Evolutionary conservation across 2,797 vertebrate genomes (phyloP).

Genomic region (Sebastiscus tertius): DNA sequence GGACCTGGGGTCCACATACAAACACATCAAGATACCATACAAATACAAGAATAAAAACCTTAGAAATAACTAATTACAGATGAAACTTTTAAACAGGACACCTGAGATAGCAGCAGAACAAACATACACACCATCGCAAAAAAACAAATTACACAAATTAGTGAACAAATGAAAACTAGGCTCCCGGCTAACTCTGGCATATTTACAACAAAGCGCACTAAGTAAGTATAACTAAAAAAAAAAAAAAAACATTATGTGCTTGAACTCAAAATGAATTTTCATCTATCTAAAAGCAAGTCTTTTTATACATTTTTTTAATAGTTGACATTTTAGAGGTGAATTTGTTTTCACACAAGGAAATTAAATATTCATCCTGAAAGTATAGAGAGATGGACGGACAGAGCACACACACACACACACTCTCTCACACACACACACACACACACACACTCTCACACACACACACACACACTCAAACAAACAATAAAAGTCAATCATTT

Average conservation of each 20-base stretch:
- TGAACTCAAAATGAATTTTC: not conserved
- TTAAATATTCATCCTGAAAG: slow-evolving; percentile 32
- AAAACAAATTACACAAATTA: too few species aligned
- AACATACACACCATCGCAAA: too few species aligned
- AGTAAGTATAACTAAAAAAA: not conserved
- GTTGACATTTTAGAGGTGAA: slow-evolving; percentile 14
- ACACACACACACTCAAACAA: not conserved
- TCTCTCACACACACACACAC: slow-evolving; percentile 16
- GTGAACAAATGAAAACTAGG: not conserved
- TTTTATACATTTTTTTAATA: not conserved
- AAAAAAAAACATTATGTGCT: not conserved
- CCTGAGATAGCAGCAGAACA: too few species aligned
- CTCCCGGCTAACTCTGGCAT: not conserved
- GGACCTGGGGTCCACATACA: too few species aligned
- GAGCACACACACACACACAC: slow-evolving; percentile 8
- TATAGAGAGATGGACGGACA: slow-evolving; percentile 16
- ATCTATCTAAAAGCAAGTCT: not conserved
- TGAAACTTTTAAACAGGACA: too few species aligned
- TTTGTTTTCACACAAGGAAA: slow-evolving; percentile 26
- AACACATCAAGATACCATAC: too few species aligned
- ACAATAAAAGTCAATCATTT: slow-evolving; percentile 76
- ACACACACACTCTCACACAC: not conserved
- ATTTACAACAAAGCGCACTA: not conserved
- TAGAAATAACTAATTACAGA: too few species aligned
- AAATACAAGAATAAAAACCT: too few species aligned